Evolutionary conservation across 2,797 vertebrate genomes (phyloP).

Genomic region (Chaenodraco wilsoni): DNA sequence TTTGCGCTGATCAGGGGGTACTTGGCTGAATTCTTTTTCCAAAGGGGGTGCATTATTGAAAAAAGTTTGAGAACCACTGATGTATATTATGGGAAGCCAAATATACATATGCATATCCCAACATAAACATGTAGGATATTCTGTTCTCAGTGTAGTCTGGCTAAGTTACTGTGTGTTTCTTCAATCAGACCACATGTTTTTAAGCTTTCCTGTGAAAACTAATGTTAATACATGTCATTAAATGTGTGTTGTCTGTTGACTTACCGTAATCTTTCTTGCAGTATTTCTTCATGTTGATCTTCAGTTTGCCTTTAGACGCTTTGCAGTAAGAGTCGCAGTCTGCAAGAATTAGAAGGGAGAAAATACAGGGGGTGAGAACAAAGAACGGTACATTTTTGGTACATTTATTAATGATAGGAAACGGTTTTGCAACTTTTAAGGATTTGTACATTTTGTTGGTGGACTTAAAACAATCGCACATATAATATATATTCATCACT

Average conservation of each 20-base stretch:
- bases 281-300: conserved; percentile 99
- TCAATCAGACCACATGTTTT: conserved; percentile 26
- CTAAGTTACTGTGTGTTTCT: conserved; percentile 13
- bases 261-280: conserved; percentile 99
- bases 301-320: conserved; percentile 97
- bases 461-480: neutral
- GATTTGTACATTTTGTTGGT: neutral
- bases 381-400: neutral
- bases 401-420: neutral
- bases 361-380: neutral
- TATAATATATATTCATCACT: no score
- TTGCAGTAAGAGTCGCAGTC: conserved; percentile 98
- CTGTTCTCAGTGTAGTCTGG: neutral
- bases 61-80: neutral
- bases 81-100: conserved; percentile 4
- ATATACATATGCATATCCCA: neutral
- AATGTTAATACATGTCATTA: conserved; percentile 6
- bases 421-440: neutral
- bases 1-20: no score
- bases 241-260: conserved; percentile 55
- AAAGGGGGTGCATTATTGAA: no score
- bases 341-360: conserved; percentile 46
- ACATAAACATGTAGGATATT: neutral
- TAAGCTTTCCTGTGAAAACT: conserved; percentile 16
- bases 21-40: no score